Conservation (phyloP, 2,113 vertebrate genomes). For the Cettia cetti region DNA sequence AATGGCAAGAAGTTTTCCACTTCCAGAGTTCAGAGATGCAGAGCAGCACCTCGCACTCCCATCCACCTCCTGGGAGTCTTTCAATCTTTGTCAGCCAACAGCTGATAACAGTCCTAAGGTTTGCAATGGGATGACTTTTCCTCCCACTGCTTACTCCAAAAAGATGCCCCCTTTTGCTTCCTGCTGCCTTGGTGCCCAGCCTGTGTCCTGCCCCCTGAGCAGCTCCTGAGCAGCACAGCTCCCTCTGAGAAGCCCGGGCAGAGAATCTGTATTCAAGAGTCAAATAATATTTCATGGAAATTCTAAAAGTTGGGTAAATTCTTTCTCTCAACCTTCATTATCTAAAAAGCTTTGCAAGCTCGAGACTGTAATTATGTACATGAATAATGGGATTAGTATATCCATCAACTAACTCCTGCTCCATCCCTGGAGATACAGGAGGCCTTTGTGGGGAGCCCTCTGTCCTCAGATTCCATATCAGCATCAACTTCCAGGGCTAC, state of each 20-base stretch:
- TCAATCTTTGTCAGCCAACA: background rate
- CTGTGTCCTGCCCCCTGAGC: background rate
- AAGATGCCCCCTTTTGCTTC: background rate
- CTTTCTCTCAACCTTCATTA: slow-evolving; percentile 53
- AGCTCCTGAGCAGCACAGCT: rapidly evolving
- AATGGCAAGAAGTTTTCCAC: background rate
- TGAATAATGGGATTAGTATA: slow-evolving; percentile 70
- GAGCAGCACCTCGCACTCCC: background rate
- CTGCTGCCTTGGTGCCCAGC: background rate
- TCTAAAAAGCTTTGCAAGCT: slow-evolving; percentile 57
- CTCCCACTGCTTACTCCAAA: background rate
- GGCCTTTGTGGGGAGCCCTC: background rate
- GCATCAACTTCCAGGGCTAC: background rate
- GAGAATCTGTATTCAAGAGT: background rate
- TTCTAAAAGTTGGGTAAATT: slow-evolving; percentile 67
- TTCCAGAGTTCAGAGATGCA: background rate
- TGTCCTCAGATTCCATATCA: background rate
- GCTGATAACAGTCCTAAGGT: rapidly evolving
- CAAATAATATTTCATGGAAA: slow-evolving; percentile 16
- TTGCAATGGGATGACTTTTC: background rate
- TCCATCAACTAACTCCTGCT: slow-evolving; percentile 35
- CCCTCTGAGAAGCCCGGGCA: rapidly evolving
- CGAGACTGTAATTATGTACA: slow-evolving; percentile 61
- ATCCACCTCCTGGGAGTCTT: background rate
- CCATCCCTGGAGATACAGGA: background rate